Evolutionary conservation across 92 coral and sea anemone species (phyloP).

Genomic region (Epizoanthus illoricatus): DNA sequence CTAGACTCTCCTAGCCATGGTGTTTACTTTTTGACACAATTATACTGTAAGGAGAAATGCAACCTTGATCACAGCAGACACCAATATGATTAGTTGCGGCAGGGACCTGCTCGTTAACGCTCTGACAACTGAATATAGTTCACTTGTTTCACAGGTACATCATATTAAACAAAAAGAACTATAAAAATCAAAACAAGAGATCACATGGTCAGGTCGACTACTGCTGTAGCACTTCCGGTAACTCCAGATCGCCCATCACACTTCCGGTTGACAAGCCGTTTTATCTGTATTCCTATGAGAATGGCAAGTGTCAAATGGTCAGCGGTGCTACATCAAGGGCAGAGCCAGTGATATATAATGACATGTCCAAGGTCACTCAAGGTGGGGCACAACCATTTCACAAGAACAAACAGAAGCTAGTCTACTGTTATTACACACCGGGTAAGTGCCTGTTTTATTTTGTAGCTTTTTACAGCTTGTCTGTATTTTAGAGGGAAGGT

Average conservation of each 20-base stretch:
- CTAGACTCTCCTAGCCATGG: too few species aligned
- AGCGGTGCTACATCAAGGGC: slow-evolving; percentile 72
- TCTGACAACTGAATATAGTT: not conserved
- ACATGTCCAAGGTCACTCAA: slow-evolving; percentile 48
- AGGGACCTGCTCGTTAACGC: not conserved
- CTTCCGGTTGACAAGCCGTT: slow-evolving; percentile 74
- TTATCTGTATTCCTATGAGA: slow-evolving; percentile 71
- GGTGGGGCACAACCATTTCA: slow-evolving; percentile 64
- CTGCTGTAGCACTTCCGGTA: slow-evolving; percentile 79
- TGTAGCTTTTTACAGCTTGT: not conserved
- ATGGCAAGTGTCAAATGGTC: slow-evolving; percentile 69
- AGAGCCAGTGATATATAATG: slow-evolving; percentile 60
- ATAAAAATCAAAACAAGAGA: not conserved
- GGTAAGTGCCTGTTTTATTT: slow-evolving; percentile 42
- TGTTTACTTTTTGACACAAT: too few species aligned
- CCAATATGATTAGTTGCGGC: too few species aligned
- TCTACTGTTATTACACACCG: slow-evolving; percentile 75
- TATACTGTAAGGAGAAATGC: too few species aligned
- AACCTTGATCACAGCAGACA: too few species aligned
- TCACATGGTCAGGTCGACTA: slow-evolving; percentile 59
- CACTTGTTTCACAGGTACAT: slow-evolving; percentile 4
- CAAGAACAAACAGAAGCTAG: slow-evolving; percentile 58
- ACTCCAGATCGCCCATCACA: slow-evolving; percentile 42
- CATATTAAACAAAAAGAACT: slow-evolving; percentile 25
- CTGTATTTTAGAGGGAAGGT: not conserved